Percentiles rank a stretch among this genome's conserved stretches.
Evolutionary conservation across 2,888 invertebrate genomes (phyloP).

Genomic region (Mesorhabditis sp.): DNA sequence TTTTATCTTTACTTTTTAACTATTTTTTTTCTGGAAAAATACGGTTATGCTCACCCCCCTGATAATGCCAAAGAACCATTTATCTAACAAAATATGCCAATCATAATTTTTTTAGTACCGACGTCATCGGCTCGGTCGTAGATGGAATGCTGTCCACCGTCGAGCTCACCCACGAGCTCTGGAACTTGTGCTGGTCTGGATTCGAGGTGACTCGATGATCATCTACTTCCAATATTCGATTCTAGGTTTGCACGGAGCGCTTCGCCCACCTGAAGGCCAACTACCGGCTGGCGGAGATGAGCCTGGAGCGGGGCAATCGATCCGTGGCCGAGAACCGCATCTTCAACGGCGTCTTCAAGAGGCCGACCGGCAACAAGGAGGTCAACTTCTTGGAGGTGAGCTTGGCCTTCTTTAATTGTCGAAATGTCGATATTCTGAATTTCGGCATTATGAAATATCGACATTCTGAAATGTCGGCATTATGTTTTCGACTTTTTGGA

Average conservation of each 20-base stretch:
- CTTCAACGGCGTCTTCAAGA: slow-evolving; percentile 27
- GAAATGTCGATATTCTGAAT: background rate
- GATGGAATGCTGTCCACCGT: slow-evolving; percentile 9
- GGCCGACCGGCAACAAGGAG: slow-evolving; percentile 29
- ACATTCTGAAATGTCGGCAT: background rate
- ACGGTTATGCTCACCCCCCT: background rate
- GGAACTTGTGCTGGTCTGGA: slow-evolving; percentile 24
- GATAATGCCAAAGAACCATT: background rate
- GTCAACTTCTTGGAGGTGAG: slow-evolving; percentile 19
- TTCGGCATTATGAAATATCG: background rate
- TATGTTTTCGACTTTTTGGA: background rate
- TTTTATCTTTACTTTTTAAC: no score
- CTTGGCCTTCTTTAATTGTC: background rate
- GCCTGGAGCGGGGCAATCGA: slow-evolving; percentile 16
- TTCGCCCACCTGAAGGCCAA: slow-evolving; percentile 39
- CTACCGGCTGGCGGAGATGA: slow-evolving; percentile 34
- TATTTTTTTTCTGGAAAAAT: no score
- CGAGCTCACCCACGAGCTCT: slow-evolving; percentile 27
- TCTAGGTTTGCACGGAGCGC: slow-evolving; percentile 16
- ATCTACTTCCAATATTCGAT: background rate
- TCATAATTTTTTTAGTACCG: background rate
- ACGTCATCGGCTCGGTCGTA: background rate
- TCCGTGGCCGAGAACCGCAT: slow-evolving; percentile 24
- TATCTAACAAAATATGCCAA: no score
- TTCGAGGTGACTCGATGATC: slow-evolving; percentile 18